A percentile compares a stretch with the other conserved stretches of the same genome.
Conservation (phyloP, 2,797 vertebrate species). For the Danio albolineatus region DNA sequence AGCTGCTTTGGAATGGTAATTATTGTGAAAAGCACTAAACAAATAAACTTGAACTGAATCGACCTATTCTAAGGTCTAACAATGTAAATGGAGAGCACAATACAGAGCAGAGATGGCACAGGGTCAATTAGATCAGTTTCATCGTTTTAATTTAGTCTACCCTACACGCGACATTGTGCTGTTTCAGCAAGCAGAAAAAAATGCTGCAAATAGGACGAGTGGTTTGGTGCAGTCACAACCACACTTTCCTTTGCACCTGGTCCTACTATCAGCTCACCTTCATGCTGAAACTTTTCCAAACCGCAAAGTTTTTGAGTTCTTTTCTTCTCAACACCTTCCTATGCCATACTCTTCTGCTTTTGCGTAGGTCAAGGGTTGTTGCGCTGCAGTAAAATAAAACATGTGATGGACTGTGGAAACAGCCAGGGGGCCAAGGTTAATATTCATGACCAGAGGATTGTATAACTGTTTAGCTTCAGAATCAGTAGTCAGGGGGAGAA, state of each 20-base stretch:
- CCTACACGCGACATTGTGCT: constrained; percentile 37
- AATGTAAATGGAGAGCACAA: constrained; percentile 3
- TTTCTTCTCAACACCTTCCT: constrained; percentile 25
- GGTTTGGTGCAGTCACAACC: constrained; percentile 46
- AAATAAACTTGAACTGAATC: no score
- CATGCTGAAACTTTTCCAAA: constrained; percentile 41
- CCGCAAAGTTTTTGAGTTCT: constrained; percentile 54
- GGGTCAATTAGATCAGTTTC: constrained; percentile 3
- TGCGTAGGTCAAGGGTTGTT: constrained; percentile 72
- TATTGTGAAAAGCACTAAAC: no score
- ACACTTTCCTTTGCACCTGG: constrained; percentile 68
- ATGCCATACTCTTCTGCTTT: neutral
- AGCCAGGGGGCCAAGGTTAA: constrained; percentile 61
- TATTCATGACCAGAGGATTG: constrained; percentile 65
- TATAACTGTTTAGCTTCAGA: constrained; percentile 5
- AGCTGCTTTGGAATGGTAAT: no score
- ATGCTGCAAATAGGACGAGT: constrained; percentile 33
- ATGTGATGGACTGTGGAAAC: constrained; percentile 70
- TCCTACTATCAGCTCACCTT: constrained; percentile 49
- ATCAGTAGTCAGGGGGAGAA: neutral
- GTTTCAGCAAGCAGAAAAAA: constrained; percentile 29
- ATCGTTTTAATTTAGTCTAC: constrained; percentile 17
- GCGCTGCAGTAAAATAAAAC: constrained; percentile 67
- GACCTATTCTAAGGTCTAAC: neutral
- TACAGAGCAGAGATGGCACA: constrained; percentile 37